These are phyloP conservation scores for Gastracanthus pulcherrimus DNA, from an alignment of 2,888 invertebrate species.

Conservation along the genomic window DNA sequence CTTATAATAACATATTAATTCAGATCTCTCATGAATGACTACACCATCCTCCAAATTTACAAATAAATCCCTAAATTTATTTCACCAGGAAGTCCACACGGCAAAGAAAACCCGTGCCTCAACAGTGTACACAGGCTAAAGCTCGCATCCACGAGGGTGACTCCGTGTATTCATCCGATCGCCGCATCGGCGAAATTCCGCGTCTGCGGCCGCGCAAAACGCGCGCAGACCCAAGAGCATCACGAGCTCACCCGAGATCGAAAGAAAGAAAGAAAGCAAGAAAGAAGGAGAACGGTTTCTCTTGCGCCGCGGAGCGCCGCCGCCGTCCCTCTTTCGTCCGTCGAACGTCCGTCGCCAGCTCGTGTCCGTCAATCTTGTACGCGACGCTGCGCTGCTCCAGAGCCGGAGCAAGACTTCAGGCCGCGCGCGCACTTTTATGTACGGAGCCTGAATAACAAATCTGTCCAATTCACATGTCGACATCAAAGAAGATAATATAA, in stretches of 20 bases:
- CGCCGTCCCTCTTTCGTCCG: slow-evolving; percentile 33
- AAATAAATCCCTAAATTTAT: background rate
- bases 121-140: background rate
- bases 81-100: background rate
- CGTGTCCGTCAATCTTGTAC: slow-evolving; percentile 53
- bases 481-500: slow-evolving; percentile 78
- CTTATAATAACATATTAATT: too few relatives aligned
- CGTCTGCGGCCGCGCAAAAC: background rate
- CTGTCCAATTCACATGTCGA: slow-evolving; percentile 78
- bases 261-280: background rate
- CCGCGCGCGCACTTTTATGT: slow-evolving; percentile 51
- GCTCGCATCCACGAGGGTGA: too few relatives aligned
- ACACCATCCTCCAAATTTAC: background rate
- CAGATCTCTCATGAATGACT: too few relatives aligned
- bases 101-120: too few relatives aligned
- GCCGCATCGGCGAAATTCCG: background rate
- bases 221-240: background rate
- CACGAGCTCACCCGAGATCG: background rate
- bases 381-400: slow-evolving; percentile 6
- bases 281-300: slow-evolving; percentile 42
- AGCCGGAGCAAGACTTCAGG: slow-evolving; percentile 51
- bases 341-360: slow-evolving; percentile 49
- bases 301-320: background rate
- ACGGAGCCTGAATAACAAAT: slow-evolving; percentile 77
- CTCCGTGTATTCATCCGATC: background rate